Base-by-base conservation (phyloP, 1,140 invertebrate genomes). In the Bicyclus anynana region DNA sequence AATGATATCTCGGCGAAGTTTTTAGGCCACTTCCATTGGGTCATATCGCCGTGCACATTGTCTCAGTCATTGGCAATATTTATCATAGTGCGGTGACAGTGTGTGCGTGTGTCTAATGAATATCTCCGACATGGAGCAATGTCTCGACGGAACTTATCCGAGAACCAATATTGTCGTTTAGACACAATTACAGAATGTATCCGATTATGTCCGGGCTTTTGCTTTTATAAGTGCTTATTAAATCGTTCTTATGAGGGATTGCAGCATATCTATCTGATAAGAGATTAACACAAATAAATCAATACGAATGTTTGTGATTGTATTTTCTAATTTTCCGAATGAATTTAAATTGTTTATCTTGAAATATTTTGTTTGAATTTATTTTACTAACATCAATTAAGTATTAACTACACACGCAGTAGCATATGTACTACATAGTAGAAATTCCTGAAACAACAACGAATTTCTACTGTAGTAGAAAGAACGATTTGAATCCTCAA, bases 161-260 rank as follows among this genome's bases (percentile, higher is more conserved):
- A 69, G 53, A 70, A 75, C 77, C 76, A 80, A 80, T 80, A 77
- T 61, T 60, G 67, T 68, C 77, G 80, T 80, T 84, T 80, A 80
- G 76, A 74, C 62, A 72, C 76, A 69, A 77, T 78, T 74, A 74
- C 66, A 55, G 49, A 64, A 76, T 58, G 62, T 76, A 78, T 82
- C 70, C 51, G 55, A 70, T 79, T 81, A 77, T 66, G 27, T 40
- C 21, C 20, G 29, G n/a, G n/a, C n/a, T n/a, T n/a, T n/a, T n/a
- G 29, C 29, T 33, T 4, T 33, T 33, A 33, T 33, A 6, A 33
- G 3, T 33, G 10, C 29, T 33, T 33, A 1, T 33, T 33, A 33
- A 1, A 12, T 1, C 29, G 29, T 33, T 33, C 29, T 33, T 33
- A 12, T n/a, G n/a, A 33, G 29, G 29, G n/a, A 33, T 12, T 2